Evolutionary conservation across 2,797 vertebrate genomes (phyloP).

Genomic region (Microctenopoma lineatum): DNA sequence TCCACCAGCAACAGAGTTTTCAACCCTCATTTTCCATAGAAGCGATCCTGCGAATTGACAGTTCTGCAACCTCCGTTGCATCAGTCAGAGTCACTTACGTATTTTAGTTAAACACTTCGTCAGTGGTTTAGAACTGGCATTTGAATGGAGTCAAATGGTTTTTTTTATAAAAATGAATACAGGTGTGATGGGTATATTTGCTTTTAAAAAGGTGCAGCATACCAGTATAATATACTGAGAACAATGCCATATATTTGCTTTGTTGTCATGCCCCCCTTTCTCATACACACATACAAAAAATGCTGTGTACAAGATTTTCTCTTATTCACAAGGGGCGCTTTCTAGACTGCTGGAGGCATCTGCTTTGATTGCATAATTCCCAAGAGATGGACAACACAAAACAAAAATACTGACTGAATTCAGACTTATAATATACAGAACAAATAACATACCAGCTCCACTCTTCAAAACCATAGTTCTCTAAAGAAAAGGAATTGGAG

Average conservation of each 20-base stretch:
- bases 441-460: constrained; percentile 83
- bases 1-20: constrained; percentile 45
- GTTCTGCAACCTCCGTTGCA: constrained; percentile 65
- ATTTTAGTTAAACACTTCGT: constrained; percentile 41
- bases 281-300: constrained; percentile 82
- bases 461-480: constrained; percentile 82
- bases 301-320: constrained; percentile 85
- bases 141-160: constrained; percentile 66
- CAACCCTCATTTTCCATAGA: constrained; percentile 55
- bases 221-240: constrained; percentile 69
- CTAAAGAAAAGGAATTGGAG: constrained; percentile 82
- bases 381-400: constrained; percentile 82
- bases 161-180: constrained; percentile 35
- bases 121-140: constrained; percentile 44
- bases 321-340: constrained; percentile 84
- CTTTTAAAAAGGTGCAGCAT: constrained; percentile 67
- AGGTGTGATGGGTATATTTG: constrained; percentile 60
- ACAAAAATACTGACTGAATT: constrained; percentile 86
- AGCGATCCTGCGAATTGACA: constrained; percentile 42
- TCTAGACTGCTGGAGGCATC: constrained; percentile 85
- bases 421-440: constrained; percentile 85
- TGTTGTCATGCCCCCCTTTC: constrained; percentile 80
- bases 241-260: constrained; percentile 84
- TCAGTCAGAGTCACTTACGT: constrained; percentile 56
- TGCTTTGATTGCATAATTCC: constrained; percentile 86